phyloP scores from a whole-genome alignment of 2,797 vertebrate genomes.

The Enteromius paludinosus region DNA sequence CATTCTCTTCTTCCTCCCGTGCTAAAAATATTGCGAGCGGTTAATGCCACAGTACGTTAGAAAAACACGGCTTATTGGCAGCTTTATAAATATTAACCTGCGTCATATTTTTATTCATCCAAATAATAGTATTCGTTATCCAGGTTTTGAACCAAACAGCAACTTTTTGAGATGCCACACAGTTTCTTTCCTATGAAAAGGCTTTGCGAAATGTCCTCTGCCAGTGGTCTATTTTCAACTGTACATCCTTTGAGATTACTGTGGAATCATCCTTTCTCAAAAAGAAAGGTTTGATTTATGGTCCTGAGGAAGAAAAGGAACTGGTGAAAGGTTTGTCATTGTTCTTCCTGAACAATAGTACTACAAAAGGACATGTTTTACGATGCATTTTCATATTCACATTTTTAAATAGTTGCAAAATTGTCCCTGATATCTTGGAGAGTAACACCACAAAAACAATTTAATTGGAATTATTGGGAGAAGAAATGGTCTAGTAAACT shows the following conservation, averaged over 20 bases:
- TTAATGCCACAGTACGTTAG: slow-evolving; percentile 44
- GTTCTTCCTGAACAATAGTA: slow-evolving; percentile 42
- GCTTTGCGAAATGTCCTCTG: slow-evolving; percentile 23
- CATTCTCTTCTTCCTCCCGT: slow-evolving; percentile 44
- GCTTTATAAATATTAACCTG: slow-evolving; percentile 67
- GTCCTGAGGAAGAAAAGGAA: slow-evolving; percentile 31
- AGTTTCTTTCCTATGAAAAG: slow-evolving; percentile 39
- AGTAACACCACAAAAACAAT: background rate
- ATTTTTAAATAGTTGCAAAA: slow-evolving; percentile 12
- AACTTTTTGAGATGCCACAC: slow-evolving; percentile 44
- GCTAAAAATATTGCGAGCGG: slow-evolving; percentile 58
- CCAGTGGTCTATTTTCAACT: slow-evolving; percentile 52
- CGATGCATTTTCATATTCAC: slow-evolving; percentile 31
- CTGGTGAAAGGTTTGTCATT: slow-evolving; percentile 25
- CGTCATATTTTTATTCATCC: slow-evolving; percentile 46
- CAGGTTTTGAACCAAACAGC: slow-evolving; percentile 55
- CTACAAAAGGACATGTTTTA: slow-evolving; percentile 23
- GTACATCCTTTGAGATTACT: slow-evolving; percentile 49
- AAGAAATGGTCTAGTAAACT: background rate
- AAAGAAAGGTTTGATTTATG: slow-evolving; percentile 59
- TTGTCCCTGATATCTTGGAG: background rate
- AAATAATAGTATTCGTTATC: slow-evolving; percentile 58
- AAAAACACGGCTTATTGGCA: slow-evolving; percentile 50
- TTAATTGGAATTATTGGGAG: background rate
- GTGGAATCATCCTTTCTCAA: slow-evolving; percentile 59